Evolutionary conservation across 2,888 invertebrate species (phyloP).

Genomic region (Athalia circularis): DNA sequence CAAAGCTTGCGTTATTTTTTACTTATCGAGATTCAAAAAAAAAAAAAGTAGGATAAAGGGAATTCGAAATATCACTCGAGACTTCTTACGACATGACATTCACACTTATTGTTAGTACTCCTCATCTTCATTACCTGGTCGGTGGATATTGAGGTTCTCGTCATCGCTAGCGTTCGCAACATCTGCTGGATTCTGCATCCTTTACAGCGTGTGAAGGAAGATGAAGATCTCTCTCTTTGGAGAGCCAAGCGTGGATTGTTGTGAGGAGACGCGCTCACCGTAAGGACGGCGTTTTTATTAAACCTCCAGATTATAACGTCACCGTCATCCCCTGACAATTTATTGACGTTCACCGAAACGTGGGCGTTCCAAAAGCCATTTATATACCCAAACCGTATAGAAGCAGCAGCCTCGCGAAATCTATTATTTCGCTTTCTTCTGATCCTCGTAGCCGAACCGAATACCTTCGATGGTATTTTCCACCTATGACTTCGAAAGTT

Average conservation of each 20-base stretch:
- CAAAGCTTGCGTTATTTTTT: too few relatives aligned
- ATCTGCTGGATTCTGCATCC: constrained; percentile 47
- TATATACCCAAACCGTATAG: constrained; percentile 4
- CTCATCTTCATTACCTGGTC: background rate
- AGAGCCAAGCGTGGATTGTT: constrained; percentile 24
- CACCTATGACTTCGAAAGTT: background rate
- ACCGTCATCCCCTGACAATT: constrained; percentile 66
- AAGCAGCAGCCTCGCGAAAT: background rate
- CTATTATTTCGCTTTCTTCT: too few relatives aligned
- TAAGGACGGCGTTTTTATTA: constrained; percentile 44
- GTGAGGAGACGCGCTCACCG: constrained; percentile 17
- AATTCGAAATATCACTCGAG: too few relatives aligned
- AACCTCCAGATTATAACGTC: constrained; percentile 64
- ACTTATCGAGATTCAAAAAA: too few relatives aligned
- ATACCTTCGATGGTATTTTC: too few relatives aligned
- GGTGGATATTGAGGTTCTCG: constrained; percentile 40
- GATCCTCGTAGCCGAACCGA: too few relatives aligned
- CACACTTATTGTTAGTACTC: background rate
- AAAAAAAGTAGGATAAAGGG: too few relatives aligned
- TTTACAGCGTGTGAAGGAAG: too few relatives aligned
- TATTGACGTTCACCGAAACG: constrained; percentile 59
- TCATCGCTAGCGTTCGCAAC: constrained; percentile 33
- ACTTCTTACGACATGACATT: background rate
- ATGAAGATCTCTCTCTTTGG: background rate
- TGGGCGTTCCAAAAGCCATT: constrained; percentile 45